These are phyloP conservation scores for Pharmacophagus antenor DNA, from an alignment of 2,888 invertebrate species.

Conservation along the genomic window DNA sequence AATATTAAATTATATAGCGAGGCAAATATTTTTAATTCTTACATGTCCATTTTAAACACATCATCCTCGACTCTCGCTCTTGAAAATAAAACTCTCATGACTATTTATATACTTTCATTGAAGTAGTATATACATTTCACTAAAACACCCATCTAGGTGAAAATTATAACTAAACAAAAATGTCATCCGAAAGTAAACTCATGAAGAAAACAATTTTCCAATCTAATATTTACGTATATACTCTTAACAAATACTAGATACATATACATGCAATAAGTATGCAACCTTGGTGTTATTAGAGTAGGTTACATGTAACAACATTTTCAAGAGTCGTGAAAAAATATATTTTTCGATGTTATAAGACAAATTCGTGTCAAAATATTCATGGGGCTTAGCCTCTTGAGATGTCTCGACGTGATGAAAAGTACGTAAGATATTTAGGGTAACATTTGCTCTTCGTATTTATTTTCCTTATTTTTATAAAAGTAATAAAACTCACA, in stretches of 20 bases:
- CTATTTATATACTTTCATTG: too few relatives aligned
- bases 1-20: too few relatives aligned
- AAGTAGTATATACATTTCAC: too few relatives aligned
- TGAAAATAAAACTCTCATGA: too few relatives aligned
- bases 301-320: constrained; percentile 40
- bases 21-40: too few relatives aligned
- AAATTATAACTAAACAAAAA: too few relatives aligned
- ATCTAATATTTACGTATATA: too few relatives aligned
- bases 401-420: constrained; percentile 55
- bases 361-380: constrained; percentile 61
- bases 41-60: too few relatives aligned
- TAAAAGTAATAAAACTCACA: constrained; percentile 3
- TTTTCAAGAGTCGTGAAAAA: constrained; percentile 36
- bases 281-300: constrained; percentile 48
- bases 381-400: constrained; percentile 65
- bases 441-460: constrained; percentile 48
- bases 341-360: constrained; percentile 46
- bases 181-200: too few relatives aligned
- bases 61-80: too few relatives aligned
- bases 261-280: constrained; percentile 56
- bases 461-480: constrained; percentile 37
- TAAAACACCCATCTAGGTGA: too few relatives aligned
- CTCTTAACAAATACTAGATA: constrained; percentile 57
- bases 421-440: constrained; percentile 58
- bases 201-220: too few relatives aligned